Conservation (phyloP, 2,888 invertebrate species). For the Mimachlamys varia region DNA sequence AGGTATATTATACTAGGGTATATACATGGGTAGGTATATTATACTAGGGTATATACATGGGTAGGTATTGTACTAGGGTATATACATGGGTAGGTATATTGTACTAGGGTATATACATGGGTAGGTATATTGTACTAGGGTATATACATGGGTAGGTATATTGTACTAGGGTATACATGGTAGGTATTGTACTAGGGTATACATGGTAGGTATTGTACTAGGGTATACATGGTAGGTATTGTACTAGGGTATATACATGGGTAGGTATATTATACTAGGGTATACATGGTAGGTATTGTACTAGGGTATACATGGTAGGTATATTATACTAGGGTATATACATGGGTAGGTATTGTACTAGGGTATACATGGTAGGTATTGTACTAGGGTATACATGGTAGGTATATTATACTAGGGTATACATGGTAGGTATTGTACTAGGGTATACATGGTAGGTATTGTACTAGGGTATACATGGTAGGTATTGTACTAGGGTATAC, state of each 20-base stretch:
- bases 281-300: not conserved
- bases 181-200: not conserved
- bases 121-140: not conserved
- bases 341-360: not conserved
- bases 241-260: not conserved
- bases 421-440: not conserved
- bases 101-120: not conserved
- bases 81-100: not conserved
- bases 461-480: not conserved
- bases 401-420: not conserved
- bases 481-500: not conserved
- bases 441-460: not conserved
- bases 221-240: not conserved
- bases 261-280: not conserved
- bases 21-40: not conserved
- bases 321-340: not conserved
- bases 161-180: too few relatives aligned
- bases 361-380: not conserved
- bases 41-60: not conserved
- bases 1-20: not conserved
- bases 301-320: not conserved
- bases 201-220: not conserved
- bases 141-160: not conserved
- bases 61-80: not conserved
- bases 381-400: not conserved